Percentiles rank a stretch among this genome's conserved stretches.
Evolutionary conservation across 2,888 invertebrate genomes (phyloP).

Genomic region (Gari tellinella): DNA sequence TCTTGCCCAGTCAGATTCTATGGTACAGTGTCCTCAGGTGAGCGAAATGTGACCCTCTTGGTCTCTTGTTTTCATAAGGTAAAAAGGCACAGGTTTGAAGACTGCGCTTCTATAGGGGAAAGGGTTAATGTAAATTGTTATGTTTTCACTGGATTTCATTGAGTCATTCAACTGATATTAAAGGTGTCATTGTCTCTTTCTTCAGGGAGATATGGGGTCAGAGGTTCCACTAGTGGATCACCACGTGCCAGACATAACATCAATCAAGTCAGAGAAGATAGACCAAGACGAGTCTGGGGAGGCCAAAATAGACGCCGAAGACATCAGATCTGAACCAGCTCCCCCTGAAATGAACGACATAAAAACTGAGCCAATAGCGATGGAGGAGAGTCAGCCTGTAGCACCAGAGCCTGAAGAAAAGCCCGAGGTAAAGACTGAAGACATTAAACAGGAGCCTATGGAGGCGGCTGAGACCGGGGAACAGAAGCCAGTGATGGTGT

Average conservation of each 20-base stretch:
- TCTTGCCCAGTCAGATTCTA: too few species aligned
- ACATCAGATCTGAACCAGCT: conserved; percentile 51
- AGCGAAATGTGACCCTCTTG: too few species aligned
- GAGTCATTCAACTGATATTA: not conserved
- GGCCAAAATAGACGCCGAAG: conserved; percentile 64
- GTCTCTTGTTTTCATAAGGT: too few species aligned
- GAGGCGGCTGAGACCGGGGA: conserved; percentile 57
- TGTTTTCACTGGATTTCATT: conserved; percentile 6
- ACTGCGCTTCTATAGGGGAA: too few species aligned
- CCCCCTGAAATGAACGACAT: conserved; percentile 26
- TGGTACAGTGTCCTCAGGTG: too few species aligned
- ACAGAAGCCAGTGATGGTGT: conserved; percentile 57
- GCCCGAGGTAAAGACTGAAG: conserved; percentile 34
- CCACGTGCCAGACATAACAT: conserved; percentile 41
- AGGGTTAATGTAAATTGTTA: too few species aligned
- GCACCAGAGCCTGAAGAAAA: conserved; percentile 22
- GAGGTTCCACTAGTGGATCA: conserved; percentile 43
- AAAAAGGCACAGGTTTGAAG: too few species aligned
- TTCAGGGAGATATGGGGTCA: conserved; percentile 48
- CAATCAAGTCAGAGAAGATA: conserved; percentile 58
- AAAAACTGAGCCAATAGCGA: conserved; percentile 38
- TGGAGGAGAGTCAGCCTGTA: not conserved
- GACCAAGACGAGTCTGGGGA: conserved; percentile 60
- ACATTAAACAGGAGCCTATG: conserved; percentile 50
- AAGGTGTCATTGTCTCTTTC: not conserved